Base-by-base conservation (phyloP, 2,888 invertebrate species). In the Sphaerophoria taeniata region DNA sequence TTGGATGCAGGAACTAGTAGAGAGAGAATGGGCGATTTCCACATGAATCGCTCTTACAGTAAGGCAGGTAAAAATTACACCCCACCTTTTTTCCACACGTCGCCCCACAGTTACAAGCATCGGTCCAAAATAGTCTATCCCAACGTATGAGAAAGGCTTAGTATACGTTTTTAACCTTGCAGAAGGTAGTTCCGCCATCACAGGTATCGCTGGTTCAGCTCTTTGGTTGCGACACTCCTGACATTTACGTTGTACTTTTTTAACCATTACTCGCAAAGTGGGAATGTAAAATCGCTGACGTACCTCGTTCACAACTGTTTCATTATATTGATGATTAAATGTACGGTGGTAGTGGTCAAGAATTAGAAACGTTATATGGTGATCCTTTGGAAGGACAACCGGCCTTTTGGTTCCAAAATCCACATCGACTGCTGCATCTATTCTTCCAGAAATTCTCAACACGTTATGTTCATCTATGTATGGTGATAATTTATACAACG, bases 291-390 rank as follows among this genome's bases (percentile, higher is more conserved):
- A 74, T 51, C 45, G 39, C 36, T 77, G 74, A 31, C 75, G 72
- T 7, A 83, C 9, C 43, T 87, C 78, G 34, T 83, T 80, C 5
- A 87, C 31, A 9, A 78, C 72, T 9, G 77, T 80, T 73, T 87
- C 82, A 24, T 61, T 49, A 31, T 53, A 49, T 31, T 58, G 60
- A 34, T 72, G 61, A 39, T 67, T 49, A 33, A 47, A 69, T 31
- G 16, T 39, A 6, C 34, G 43, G 36, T 69, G 49, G 16, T 71
- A 70, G 12, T 24, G 24, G 24, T 24, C 24, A 24, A 24, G 24
- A 39, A 58, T 56, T 24, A 69, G n/a, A 51, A 51, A 43, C 11
- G 43, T 69, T n/a, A 69, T 49, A 45, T 60, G 60, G 11, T 58
- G 60, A 6, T 60, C n/a, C 9, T 61, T 53, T 33, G 61, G 61